Conservation (phyloP, 2,797 vertebrate genomes). For the Notoglanidium macrostoma region DNA sequence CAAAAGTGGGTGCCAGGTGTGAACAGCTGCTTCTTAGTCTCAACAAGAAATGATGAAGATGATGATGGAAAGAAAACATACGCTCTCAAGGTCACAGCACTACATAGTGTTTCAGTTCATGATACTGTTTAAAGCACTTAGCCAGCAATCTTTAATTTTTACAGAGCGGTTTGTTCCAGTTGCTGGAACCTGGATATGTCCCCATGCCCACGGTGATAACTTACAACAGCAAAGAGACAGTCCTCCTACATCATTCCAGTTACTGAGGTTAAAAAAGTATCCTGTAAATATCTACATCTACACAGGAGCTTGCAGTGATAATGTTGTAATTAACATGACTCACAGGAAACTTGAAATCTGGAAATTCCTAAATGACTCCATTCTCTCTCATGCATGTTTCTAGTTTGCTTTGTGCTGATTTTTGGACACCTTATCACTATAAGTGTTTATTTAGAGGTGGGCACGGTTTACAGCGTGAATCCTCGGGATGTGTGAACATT, state of each 20-base stretch:
- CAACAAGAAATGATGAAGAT: conserved; percentile 14
- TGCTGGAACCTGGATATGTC: not conserved
- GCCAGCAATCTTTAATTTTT: not conserved
- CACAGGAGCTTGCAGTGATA: not conserved
- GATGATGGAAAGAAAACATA: not conserved
- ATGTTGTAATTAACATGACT: not conserved
- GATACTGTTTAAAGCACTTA: not conserved
- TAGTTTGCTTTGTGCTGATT: not conserved
- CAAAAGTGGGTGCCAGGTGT: conserved; percentile 37
- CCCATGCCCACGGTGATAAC: not conserved
- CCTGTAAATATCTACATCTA: not conserved
- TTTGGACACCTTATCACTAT: not conserved
- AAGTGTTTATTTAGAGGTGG: not conserved
- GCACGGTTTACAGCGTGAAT: not conserved
- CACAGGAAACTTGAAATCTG: not conserved
- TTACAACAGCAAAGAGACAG: not conserved
- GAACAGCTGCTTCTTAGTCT: conserved; percentile 44
- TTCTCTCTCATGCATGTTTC: not conserved
- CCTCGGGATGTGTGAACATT: not conserved
- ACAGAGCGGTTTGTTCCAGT: not conserved
- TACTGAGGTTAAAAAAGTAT: not conserved
- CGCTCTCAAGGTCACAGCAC: not conserved
- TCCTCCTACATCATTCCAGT: not conserved
- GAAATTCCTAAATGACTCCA: not conserved
- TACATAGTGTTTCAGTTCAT: not conserved